Conservation (phyloP, 2,888 invertebrate species). For the Chorisops tibialis region DNA sequence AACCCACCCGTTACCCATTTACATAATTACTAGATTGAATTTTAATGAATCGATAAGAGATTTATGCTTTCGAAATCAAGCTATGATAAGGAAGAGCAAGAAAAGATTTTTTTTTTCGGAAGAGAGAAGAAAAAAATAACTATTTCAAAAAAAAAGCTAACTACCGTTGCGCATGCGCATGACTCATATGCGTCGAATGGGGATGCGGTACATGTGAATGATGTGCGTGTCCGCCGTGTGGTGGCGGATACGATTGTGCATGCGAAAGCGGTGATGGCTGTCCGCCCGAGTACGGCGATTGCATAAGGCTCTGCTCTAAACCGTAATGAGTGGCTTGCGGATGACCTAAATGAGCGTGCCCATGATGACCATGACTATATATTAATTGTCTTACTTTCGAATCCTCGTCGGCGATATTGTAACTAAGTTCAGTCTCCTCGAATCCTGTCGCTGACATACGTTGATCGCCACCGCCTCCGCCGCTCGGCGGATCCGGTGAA, state of each 20-base stretch:
- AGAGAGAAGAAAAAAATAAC: background rate
- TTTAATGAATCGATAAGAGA: too few species aligned
- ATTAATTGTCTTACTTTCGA: conserved; percentile 97
- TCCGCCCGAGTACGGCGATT: conserved; percentile 55
- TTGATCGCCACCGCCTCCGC: conserved; percentile 74
- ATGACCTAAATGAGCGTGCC: conserved; percentile 66
- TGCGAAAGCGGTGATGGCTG: conserved; percentile 68
- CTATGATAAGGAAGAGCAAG: too few species aligned
- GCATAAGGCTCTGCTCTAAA: conserved; percentile 71
- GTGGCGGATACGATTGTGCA: conserved; percentile 50
- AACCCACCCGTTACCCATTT: too few species aligned
- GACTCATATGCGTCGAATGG: conserved; percentile 64
- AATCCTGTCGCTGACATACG: conserved; percentile 98
- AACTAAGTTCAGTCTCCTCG: conserved; percentile 97
- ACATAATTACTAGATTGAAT: too few species aligned
- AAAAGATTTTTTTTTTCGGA: conserved; percentile 1
- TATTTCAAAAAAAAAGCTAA: conserved; percentile 38
- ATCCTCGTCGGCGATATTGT: conserved; percentile 92
- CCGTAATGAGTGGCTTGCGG: conserved; percentile 63
- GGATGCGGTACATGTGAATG: conserved; percentile 71
- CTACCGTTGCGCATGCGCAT: conserved; percentile 81
- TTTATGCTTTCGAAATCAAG: too few species aligned
- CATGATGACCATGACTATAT: conserved; percentile 70
- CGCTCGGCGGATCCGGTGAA: conserved; percentile 86
- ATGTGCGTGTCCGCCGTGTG: conserved; percentile 51